Evolutionary conservation across 2,113 vertebrate species (phyloP).

Genomic region (Ophiodon elongatus): DNA sequence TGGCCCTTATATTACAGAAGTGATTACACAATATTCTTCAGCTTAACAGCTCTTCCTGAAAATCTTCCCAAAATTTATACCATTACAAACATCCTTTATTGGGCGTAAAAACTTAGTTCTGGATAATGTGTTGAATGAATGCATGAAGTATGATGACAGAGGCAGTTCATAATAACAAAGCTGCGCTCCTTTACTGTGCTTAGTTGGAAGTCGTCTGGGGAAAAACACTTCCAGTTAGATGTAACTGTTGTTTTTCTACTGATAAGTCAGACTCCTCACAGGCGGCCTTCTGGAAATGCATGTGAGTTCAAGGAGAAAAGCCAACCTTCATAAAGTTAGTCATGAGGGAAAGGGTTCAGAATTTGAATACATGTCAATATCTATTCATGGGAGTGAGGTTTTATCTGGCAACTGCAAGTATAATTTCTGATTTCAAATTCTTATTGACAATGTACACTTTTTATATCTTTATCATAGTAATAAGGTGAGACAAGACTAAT

Average conservation of each 20-base stretch:
- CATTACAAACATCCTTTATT: conserved; percentile 16
- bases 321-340: conserved; percentile 50
- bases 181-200: conserved; percentile 38
- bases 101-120: conserved; percentile 31
- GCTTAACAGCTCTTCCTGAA: conserved; percentile 11
- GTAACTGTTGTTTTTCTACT: conserved; percentile 52
- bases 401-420: conserved; percentile 38
- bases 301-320: conserved; percentile 57
- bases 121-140: conserved; percentile 38
- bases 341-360: conserved; percentile 18
- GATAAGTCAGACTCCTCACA: conserved; percentile 57
- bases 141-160: conserved; percentile 46
- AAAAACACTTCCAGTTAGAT: conserved; percentile 72
- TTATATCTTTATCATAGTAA: conserved; percentile 6
- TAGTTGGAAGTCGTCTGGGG: conserved; percentile 56
- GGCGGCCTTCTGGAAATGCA: conserved; percentile 43
- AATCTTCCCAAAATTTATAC: conserved; percentile 29
- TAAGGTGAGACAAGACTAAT: conserved; percentile 31
- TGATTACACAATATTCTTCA: conserved; percentile 17
- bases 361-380: conserved; percentile 22
- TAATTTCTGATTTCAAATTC: conserved; percentile 1
- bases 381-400: conserved; percentile 18
- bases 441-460: conserved; percentile 7
- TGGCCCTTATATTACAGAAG: conserved; percentile 5
- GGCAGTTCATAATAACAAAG: conserved; percentile 48